These are phyloP conservation scores for Oophaga sylvatica DNA, from an alignment of 2,797 vertebrate genomes.

Conservation along the genomic window DNA sequence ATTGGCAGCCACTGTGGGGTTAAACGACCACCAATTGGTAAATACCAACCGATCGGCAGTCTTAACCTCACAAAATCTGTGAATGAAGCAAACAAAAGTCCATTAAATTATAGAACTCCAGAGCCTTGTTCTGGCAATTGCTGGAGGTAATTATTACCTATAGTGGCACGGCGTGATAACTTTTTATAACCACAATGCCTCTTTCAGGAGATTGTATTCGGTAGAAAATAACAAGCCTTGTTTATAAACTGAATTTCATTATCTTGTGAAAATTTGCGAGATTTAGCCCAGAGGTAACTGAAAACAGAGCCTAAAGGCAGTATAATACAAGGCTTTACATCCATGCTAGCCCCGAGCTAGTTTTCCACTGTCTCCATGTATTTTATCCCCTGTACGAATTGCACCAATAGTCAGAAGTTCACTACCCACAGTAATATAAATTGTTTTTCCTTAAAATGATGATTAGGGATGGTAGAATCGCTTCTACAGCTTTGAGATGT, in stretches of 20 bases:
- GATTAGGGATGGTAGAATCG: not conserved
- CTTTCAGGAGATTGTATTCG: not conserved
- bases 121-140: too few species aligned
- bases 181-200: too few species aligned
- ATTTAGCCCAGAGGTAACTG: not conserved
- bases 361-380: not conserved
- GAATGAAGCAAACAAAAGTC: too few species aligned
- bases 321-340: slow-evolving; percentile 3
- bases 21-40: too few species aligned
- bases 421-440: not conserved
- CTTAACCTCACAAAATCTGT: too few species aligned
- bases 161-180: too few species aligned
- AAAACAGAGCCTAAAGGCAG: not conserved
- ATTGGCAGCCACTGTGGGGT: too few species aligned
- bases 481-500: not conserved
- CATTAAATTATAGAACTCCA: too few species aligned
- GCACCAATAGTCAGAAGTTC: not conserved
- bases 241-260: slow-evolving; percentile 6
- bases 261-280: not conserved
- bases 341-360: not conserved
- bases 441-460: not conserved
- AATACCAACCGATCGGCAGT: too few species aligned
- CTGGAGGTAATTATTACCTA: too few species aligned
- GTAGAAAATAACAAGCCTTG: not conserved
- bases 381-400: not conserved